phyloP scores from a whole-genome alignment of 2,888 invertebrate genomes.

The Ligdia adustata region DNA sequence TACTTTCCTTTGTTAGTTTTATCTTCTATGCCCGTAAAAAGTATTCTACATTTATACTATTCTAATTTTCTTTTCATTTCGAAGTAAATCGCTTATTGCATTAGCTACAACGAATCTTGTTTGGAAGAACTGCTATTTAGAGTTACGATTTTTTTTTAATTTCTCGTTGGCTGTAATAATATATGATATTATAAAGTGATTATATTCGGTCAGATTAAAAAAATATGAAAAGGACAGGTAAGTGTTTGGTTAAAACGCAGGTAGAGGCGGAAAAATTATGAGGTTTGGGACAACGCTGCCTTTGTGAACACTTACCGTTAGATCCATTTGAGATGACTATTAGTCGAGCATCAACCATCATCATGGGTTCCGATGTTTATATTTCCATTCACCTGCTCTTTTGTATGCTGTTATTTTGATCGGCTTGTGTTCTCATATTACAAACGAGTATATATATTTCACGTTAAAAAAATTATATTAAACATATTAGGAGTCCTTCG shows the following conservation, averaged over 20 bases:
- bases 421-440: neutral
- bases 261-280: conserved; percentile 61
- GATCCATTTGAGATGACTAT: conserved; percentile 57
- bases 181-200: conserved; percentile 55
- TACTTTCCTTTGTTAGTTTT: conserved; percentile 82
- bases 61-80: conserved; percentile 25
- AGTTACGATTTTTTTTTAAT: conserved; percentile 14
- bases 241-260: conserved; percentile 72
- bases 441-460: no score
- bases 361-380: conserved; percentile 42
- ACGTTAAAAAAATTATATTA: no score
- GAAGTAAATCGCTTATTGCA: conserved; percentile 13
- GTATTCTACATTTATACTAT: conserved; percentile 48
- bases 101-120: neutral
- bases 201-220: conserved; percentile 61
- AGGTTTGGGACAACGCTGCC: conserved; percentile 54
- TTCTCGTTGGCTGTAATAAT: conserved; percentile 33
- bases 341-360: conserved; percentile 59
- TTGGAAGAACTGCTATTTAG: conserved; percentile 6
- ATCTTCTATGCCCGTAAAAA: conserved; percentile 37
- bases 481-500: no score
- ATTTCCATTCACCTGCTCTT: conserved; percentile 43
- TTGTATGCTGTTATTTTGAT: conserved; percentile 15
- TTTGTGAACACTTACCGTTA: conserved; percentile 72
- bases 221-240: conserved; percentile 60